Percentiles rank a stretch among this genome's conserved stretches.
These are phyloP conservation scores for Clarias pachynema DNA, from an alignment of 2,797 vertebrate genomes.

Conservation along the genomic window DNA sequence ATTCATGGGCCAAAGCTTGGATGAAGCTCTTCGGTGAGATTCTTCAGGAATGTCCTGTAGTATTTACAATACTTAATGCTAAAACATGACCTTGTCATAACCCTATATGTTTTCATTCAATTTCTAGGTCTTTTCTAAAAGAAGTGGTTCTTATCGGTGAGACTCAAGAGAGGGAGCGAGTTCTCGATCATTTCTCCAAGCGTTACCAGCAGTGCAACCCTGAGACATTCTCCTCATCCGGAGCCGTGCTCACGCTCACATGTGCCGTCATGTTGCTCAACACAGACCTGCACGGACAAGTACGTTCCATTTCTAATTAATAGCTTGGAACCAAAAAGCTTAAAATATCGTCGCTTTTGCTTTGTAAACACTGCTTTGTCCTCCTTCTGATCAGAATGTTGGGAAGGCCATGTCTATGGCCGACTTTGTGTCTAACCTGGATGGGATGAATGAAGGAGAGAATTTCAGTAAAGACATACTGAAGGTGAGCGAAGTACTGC, in stretches of 20 bases:
- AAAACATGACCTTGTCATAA: not conserved
- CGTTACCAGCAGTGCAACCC: conserved; percentile 87
- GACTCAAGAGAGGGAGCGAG: conserved; percentile 90
- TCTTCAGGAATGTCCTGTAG: not conserved
- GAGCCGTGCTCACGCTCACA: conserved; percentile 82
- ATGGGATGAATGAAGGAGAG: conserved; percentile 80
- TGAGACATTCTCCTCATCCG: conserved; percentile 71
- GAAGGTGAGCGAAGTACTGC: conserved; percentile 73
- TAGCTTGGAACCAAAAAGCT: not conserved
- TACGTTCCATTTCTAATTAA: conserved; percentile 47
- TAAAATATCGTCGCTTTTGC: not conserved
- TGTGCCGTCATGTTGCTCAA: conserved; percentile 95
- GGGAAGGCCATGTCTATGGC: conserved; percentile 86
- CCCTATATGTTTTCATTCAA: not conserved
- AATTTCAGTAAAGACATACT: conserved; percentile 86
- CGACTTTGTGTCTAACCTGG: conserved; percentile 86
- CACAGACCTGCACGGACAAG: conserved; percentile 88
- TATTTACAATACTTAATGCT: not conserved
- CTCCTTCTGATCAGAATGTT: conserved; percentile 75
- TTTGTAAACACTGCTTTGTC: not conserved
- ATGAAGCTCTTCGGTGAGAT: conserved; percentile 83
- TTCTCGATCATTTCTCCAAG: conserved; percentile 84
- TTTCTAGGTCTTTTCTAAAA: conserved; percentile 80
- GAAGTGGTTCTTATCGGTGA: conserved; percentile 89
- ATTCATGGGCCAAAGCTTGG: conserved; percentile 81